phyloP scores from a whole-genome alignment of 2,888 invertebrate genomes.

The Orthosia incerta region DNA sequence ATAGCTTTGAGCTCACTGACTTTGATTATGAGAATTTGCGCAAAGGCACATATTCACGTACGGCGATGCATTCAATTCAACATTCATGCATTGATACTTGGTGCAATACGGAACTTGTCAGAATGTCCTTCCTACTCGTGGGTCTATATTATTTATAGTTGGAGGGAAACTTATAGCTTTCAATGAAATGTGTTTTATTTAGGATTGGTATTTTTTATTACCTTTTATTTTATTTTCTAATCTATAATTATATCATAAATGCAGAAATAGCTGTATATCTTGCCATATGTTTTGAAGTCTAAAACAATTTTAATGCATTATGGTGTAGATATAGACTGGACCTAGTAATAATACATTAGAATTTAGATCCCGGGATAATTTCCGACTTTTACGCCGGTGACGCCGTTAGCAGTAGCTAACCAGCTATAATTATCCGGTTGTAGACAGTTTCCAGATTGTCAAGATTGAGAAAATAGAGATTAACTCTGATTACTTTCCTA shows the following conservation, averaged over 20 bases:
- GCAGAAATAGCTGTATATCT: no score
- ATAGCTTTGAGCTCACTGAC: slow-evolving; percentile 38
- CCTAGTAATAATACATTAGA: no score
- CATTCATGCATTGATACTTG: slow-evolving; percentile 29
- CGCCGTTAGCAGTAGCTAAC: no score
- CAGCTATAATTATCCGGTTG: background rate
- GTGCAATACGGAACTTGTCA: slow-evolving; percentile 6
- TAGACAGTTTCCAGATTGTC: background rate
- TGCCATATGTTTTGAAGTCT: no score
- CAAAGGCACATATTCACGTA: slow-evolving; percentile 23
- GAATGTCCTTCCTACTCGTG: background rate
- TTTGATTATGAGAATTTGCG: slow-evolving; percentile 34
- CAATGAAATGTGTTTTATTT: background rate
- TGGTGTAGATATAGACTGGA: no score
- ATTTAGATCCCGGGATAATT: no score
- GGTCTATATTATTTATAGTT: background rate
- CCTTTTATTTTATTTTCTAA: no score
- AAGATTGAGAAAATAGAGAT: background rate
- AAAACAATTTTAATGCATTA: no score
- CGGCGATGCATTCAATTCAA: slow-evolving; percentile 36
- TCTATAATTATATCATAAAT: no score
- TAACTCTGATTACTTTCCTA: background rate
- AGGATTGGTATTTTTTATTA: no score
- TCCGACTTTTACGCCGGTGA: no score
- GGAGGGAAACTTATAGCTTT: background rate